phyloP scores from a whole-genome alignment of 2,888 invertebrate species.

The Cotesia congregata region DNA sequence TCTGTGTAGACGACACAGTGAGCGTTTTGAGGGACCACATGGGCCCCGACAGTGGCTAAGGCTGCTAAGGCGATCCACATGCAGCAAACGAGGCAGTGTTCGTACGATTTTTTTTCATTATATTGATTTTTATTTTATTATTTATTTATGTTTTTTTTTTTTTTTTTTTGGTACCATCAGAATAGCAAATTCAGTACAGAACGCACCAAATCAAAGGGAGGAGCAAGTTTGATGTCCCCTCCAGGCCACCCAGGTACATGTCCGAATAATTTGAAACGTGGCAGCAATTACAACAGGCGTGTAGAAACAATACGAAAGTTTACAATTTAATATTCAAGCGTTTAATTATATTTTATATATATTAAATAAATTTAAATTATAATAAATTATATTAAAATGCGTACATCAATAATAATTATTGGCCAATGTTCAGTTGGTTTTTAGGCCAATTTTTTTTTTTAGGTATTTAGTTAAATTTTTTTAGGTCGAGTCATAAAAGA shows the following conservation, averaged over 20 bases:
- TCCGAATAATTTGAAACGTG: constrained; percentile 58
- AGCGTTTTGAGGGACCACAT: constrained; percentile 86
- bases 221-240: constrained; percentile 65
- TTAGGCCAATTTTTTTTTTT: constrained; percentile 37
- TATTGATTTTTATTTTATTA: constrained; percentile 50
- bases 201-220: constrained; percentile 68
- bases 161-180: constrained; percentile 62
- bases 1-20: constrained; percentile 96
- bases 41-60: constrained; percentile 77
- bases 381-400: constrained; percentile 19
- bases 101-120: constrained; percentile 65
- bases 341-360: constrained; percentile 43
- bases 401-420: constrained; percentile 28
- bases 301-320: constrained; percentile 50
- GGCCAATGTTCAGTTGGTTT: constrained; percentile 23
- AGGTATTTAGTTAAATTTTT: constrained; percentile 15
- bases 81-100: constrained; percentile 74
- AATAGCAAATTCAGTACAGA: constrained; percentile 66
- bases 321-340: constrained; percentile 57
- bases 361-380: constrained; percentile 20
- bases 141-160: constrained; percentile 48
- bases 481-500: constrained; percentile 29
- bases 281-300: constrained; percentile 51
- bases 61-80: constrained; percentile 73
- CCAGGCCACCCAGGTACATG: constrained; percentile 69